Evolutionary conservation across 2,888 invertebrate species (phyloP).

Genomic region (Anthrax anthrax): DNA sequence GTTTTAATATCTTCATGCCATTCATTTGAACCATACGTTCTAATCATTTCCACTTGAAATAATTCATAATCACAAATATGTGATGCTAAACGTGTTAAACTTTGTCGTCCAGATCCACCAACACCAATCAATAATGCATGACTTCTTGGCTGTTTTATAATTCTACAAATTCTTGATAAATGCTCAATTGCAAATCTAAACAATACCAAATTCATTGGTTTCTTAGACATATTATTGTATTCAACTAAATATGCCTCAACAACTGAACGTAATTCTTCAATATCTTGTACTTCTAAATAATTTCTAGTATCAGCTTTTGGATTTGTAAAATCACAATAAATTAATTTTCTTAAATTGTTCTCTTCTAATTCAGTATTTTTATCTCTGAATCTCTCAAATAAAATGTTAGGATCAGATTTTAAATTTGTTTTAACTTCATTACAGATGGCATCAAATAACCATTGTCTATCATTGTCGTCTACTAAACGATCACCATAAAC

Average conservation of each 20-base stretch:
- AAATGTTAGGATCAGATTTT: constrained; percentile 49
- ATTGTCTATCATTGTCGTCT: constrained; percentile 65
- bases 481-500: constrained; percentile 87
- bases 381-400: constrained; percentile 52
- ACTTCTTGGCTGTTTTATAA: constrained; percentile 81
- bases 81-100: constrained; percentile 76
- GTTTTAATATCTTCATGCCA: constrained; percentile 87
- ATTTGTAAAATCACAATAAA: constrained; percentile 92
- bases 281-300: constrained; percentile 76
- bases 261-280: constrained; percentile 63
- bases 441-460: constrained; percentile 62
- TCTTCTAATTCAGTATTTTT: constrained; percentile 46
- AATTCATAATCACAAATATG: constrained; percentile 89
- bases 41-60: constrained; percentile 82
- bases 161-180: constrained; percentile 76
- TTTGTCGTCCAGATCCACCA: constrained; percentile 87
- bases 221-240: constrained; percentile 90
- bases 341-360: constrained; percentile 64
- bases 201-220: constrained; percentile 88
- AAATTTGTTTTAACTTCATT: constrained; percentile 43
- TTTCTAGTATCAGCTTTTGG: constrained; percentile 79
- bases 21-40: constrained; percentile 66
- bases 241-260: constrained; percentile 82
- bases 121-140: constrained; percentile 84
- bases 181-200: constrained; percentile 93